Evolutionary conservation across 2,113 vertebrate species (phyloP).

Genomic region (Oplegnathus fasciatus): DNA sequence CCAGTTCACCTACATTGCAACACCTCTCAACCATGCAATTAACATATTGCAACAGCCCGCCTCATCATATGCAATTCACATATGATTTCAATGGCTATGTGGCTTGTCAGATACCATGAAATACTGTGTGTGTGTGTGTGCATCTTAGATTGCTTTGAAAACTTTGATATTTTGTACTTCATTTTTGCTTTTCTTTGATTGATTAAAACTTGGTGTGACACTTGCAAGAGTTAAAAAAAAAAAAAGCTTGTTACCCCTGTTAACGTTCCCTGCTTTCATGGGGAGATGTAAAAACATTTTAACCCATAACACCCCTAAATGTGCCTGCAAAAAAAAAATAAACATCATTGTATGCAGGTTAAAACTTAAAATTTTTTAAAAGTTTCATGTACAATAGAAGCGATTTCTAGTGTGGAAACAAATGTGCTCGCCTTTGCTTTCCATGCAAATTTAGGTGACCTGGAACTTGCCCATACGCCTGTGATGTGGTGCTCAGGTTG

Average conservation of each 20-base stretch:
- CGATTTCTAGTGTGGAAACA: background rate
- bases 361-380: conserved; percentile 10
- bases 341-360: background rate
- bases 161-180: background rate
- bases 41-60: conserved; percentile 23
- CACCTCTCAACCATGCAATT: conserved; percentile 11
- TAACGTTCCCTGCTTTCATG: background rate
- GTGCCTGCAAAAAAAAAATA: background rate
- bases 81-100: conserved; percentile 37
- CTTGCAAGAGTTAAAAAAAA: conserved; percentile 1
- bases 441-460: conserved; percentile 62
- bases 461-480: conserved; percentile 42
- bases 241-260: background rate
- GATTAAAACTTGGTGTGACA: background rate
- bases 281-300: background rate
- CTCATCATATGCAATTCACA: conserved; percentile 34
- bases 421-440: conserved; percentile 44
- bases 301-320: conserved; percentile 9
- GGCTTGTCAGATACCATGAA: background rate
- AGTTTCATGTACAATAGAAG: background rate
- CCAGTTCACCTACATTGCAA: conserved; percentile 41
- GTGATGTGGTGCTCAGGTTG: background rate
- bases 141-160: conserved; percentile 3
- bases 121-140: background rate
- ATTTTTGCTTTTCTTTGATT: background rate